These are phyloP conservation scores for Mesochorus sp. DNA, from an alignment of 2,888 invertebrate genomes.

Conservation along the genomic window DNA sequence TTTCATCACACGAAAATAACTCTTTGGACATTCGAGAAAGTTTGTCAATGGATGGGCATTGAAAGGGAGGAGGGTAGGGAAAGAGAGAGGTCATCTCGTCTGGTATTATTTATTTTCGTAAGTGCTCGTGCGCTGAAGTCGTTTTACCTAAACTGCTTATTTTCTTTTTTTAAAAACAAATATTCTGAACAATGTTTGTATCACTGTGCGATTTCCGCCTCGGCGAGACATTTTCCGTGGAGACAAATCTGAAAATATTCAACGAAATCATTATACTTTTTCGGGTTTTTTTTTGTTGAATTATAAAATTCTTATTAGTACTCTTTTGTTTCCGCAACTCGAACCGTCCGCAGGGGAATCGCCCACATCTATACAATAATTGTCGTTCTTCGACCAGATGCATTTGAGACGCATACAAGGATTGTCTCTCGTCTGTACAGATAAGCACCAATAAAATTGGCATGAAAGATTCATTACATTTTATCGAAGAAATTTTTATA, in stretches of 20 bases:
- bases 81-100: not conserved
- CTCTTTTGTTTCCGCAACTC: slow-evolving; percentile 45
- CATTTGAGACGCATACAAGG: slow-evolving; percentile 50
- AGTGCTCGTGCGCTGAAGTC: not conserved
- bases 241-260: slow-evolving; percentile 39
- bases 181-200: too few species aligned
- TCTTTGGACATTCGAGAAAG: not conserved
- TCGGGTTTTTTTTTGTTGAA: not conserved
- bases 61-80: not conserved
- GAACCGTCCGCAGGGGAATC: slow-evolving; percentile 50
- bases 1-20: slow-evolving; percentile 8
- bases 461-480: not conserved
- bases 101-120: slow-evolving; percentile 12
- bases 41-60: not conserved
- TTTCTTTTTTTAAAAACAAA: not conserved
- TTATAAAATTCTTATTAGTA: too few species aligned
- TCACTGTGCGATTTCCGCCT: slow-evolving; percentile 5
- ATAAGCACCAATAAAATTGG: not conserved
- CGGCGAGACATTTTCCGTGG: slow-evolving; percentile 29
- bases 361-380: slow-evolving; percentile 17
- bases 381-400: not conserved
- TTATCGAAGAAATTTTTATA: too few species aligned
- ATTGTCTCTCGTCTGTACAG: slow-evolving; percentile 10
- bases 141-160: not conserved
- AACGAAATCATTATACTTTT: too few species aligned